Conservation (phyloP, 2,888 invertebrate species). For the Neuroscelio doddi region DNA sequence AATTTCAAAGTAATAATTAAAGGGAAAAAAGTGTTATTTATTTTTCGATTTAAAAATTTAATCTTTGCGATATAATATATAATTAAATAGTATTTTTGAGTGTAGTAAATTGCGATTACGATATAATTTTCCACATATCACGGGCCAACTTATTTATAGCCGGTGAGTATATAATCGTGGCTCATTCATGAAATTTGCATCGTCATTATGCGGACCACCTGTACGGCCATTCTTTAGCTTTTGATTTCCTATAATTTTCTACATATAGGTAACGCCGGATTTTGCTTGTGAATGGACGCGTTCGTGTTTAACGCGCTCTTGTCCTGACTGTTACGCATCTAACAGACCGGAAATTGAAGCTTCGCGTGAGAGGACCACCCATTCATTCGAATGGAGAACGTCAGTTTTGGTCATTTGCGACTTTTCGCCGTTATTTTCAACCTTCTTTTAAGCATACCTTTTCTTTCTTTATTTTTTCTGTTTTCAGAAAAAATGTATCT, state of each 20-base stretch:
- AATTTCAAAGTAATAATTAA: too few species aligned
- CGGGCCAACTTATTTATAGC: too few species aligned
- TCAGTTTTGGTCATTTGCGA: slow-evolving; percentile 23
- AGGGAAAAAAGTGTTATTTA: too few species aligned
- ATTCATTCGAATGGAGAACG: slow-evolving; percentile 25
- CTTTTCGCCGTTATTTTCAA: slow-evolving; percentile 35
- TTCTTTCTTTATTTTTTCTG: slow-evolving; percentile 12
- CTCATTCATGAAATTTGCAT: slow-evolving; percentile 22
- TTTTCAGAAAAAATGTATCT: neutral
- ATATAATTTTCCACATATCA: too few species aligned
- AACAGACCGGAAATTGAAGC: slow-evolving; percentile 44
- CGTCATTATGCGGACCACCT: slow-evolving; percentile 35
- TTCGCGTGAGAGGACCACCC: slow-evolving; percentile 44
- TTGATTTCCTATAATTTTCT: slow-evolving; percentile 40
- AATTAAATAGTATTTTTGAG: too few species aligned
- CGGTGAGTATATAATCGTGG: slow-evolving; percentile 17
- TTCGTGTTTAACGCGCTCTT: slow-evolving; percentile 26
- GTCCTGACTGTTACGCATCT: slow-evolving; percentile 29
- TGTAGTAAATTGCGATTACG: too few species aligned
- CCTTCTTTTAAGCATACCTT: too few species aligned
- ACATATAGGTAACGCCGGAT: slow-evolving; percentile 22
- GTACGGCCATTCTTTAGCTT: slow-evolving; percentile 31
- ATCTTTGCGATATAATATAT: too few species aligned
- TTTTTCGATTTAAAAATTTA: too few species aligned
- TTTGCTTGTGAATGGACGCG: slow-evolving; percentile 35